phyloP scores from a whole-genome alignment of 2,113 vertebrate genomes.

The Corythaixoides concolor region DNA sequence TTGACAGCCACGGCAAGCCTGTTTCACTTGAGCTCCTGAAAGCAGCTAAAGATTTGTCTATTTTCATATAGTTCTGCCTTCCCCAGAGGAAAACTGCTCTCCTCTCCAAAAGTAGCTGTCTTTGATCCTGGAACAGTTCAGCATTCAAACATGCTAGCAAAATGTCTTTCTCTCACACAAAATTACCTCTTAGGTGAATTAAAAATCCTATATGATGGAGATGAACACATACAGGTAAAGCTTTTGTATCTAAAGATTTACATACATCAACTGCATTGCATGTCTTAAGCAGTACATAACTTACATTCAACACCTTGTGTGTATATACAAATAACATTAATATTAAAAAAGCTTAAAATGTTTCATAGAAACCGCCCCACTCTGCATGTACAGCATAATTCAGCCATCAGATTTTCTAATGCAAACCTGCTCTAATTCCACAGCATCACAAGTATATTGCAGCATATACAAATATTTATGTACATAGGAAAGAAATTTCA shows the following conservation, averaged over 20 bases:
- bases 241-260: background rate
- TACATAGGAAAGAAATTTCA: background rate
- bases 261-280: background rate
- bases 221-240: background rate
- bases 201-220: background rate
- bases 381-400: background rate
- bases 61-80: conserved; percentile 39
- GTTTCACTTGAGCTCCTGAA: conserved; percentile 16
- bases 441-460: background rate
- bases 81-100: conserved; percentile 12
- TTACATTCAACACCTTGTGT: background rate
- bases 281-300: background rate
- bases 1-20: background rate
- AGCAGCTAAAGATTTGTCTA: conserved; percentile 41
- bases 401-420: background rate
- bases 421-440: background rate
- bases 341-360: background rate
- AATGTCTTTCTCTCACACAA: background rate
- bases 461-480: background rate
- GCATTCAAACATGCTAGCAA: background rate
- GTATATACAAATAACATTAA: background rate
- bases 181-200: background rate
- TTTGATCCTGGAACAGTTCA: background rate
- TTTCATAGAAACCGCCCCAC: background rate
- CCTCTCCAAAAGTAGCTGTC: background rate